Evolutionary conservation across 2,113 vertebrate genomes (phyloP), one percentile per base, ranked within the genome.

Genomic region (Actenoides hombroni): DNA sequence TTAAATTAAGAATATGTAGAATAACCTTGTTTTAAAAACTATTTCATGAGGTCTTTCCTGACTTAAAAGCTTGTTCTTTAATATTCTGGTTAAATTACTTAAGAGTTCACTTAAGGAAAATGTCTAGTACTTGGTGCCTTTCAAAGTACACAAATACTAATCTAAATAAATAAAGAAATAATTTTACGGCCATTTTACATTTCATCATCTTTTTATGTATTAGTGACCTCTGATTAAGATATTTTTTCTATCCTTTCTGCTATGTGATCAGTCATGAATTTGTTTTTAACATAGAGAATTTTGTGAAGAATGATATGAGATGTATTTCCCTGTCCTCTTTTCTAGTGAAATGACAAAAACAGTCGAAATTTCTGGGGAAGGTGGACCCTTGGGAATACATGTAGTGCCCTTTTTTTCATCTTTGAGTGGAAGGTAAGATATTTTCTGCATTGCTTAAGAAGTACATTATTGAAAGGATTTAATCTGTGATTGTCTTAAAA

Each of bases 351-450:
- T 99, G 95, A 99, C 98, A 70, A 99, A 98, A 98, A 98, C 81
- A 9, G 98, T 99, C 97, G 99, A 99, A 97, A 99, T 99, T 98
- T 98, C 98, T 77, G 99, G 99, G 88, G 99, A 99, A 91, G 98
- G 98, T 91, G 99, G 99, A 74, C 99, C 99, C 3, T 95, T 99
- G 94, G 99, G 99, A 73, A 99, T 99, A 88, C 99, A 99, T 11
- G 99, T 99, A 57, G 99, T 99, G 54, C 99, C 99, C 29, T 99
- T 99, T 98, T 98, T 98, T 97, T 99, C 99, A 63, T 99, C 99
- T 29, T 97, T 99, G 93, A 99, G 99, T 96, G 99, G 99, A 98
- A 98, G 99, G 99, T 99, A 97, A 98, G 99, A 14, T 83, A 81
- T 86, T 92, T 91, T 93, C 37, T 84, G 71, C 53, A 7, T 88